Conservation (phyloP, 2,797 vertebrate species). For the Pangasius larnaudii region DNA sequence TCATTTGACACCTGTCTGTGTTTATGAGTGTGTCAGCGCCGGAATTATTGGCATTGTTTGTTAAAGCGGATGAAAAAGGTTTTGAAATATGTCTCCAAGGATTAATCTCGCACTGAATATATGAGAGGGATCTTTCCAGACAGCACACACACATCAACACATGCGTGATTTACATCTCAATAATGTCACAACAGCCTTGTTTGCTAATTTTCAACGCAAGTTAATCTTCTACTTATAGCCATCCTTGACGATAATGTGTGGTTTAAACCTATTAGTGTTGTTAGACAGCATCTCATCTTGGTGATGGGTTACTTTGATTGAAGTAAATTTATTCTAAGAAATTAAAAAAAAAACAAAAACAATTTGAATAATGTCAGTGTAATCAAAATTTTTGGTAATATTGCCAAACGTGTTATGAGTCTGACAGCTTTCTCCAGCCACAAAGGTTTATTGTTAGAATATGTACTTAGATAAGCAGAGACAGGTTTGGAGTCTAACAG, state of each 20-base stretch:
- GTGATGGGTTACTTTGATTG: neutral
- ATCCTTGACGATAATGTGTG: neutral
- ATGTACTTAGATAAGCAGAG: no score
- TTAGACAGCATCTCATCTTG: no score
- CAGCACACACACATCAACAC: neutral
- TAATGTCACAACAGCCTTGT: neutral
- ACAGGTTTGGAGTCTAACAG: no score
- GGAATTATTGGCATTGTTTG: neutral
- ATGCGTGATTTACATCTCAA: neutral
- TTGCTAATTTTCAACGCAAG: neutral
- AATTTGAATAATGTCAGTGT: neutral
- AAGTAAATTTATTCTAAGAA: neutral
- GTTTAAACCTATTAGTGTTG: neutral
- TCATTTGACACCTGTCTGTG: neutral
- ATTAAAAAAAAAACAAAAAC: neutral
- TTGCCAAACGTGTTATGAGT: neutral
- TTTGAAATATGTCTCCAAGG: neutral
- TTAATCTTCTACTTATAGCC: neutral
- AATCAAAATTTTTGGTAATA: neutral
- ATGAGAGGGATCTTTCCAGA: neutral
- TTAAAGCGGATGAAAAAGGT: neutral
- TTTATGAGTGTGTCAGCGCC: neutral
- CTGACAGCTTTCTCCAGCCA: neutral
- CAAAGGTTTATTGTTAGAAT: no score
- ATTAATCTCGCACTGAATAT: neutral